Conservation (phyloP, 53 echinoderm and acorn worm species). For the Patiria pectinifera region DNA sequence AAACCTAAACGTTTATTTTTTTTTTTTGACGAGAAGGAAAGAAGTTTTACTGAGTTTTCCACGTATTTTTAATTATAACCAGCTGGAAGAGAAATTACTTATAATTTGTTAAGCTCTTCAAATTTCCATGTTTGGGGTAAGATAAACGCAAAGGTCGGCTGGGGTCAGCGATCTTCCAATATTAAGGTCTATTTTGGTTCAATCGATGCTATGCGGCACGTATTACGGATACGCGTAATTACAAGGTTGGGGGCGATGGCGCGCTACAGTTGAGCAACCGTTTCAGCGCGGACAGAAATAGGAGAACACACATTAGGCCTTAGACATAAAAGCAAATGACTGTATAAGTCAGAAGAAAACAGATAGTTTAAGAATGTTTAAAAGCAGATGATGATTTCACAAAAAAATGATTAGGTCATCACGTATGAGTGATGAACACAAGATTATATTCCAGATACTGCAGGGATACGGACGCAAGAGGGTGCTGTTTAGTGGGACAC, state of each 20-base stretch:
- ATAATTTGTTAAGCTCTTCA: not conserved
- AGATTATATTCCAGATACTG: too few species aligned
- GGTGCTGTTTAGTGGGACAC: too few species aligned
- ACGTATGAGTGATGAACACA: too few species aligned
- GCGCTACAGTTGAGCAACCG: not conserved
- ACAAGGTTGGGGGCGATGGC: not conserved
- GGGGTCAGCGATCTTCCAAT: not conserved
- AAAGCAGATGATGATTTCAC: not conserved
- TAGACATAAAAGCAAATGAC: not conserved
- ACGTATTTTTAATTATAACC: not conserved
- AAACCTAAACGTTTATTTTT: too few species aligned
- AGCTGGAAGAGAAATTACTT: not conserved
- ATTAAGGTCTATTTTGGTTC: not conserved
- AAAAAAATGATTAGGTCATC: too few species aligned
- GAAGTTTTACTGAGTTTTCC: not conserved
- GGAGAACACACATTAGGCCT: not conserved
- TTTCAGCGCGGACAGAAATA: not conserved
- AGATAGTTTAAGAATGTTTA: not conserved
- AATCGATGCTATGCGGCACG: not conserved
- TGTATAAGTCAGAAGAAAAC: not conserved
- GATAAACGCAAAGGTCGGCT: not conserved
- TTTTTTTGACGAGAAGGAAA: not conserved
- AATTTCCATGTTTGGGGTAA: slow-evolving; percentile 1
- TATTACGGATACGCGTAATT: slow-evolving; percentile 34
- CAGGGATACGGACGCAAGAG: too few species aligned